Base-by-base conservation (phyloP, 2,113 vertebrate species). In the Vicugna pacos region DNA sequence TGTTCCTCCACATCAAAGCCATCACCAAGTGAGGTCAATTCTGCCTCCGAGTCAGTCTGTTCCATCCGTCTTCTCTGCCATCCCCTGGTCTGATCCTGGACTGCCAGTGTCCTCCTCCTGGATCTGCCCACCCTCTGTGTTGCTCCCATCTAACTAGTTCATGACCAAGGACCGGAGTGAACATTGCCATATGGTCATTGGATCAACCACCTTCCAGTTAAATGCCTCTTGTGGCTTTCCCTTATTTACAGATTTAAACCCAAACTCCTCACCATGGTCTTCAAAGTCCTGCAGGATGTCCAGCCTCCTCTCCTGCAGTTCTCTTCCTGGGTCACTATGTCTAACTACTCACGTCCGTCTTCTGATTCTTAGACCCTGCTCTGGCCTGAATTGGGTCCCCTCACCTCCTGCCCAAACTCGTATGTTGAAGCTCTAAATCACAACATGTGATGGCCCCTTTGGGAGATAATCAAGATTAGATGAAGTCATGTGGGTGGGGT, bases 151-250 rank as follows among this genome's bases (percentile, higher is more conserved):
- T 12, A 48, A 38, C 19, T 9, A 50, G 14, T 15, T 73, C 28
- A 14, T 82, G 48, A 4, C 32, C 50, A 50, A 38, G 69, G 69
- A 79, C 38, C 24, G 5, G 48, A 65, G 50, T 32, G 35, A 73
- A 13, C 54, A 3, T 15, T 24, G 28, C 62, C 7, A 0, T 48
- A 0, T 22, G 54, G 67, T n/a, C 79, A 26, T 0, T 42, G 67
- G 54, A 19, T 62, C 60, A 52, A 13, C 28, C 32, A 15, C 38
- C 54, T 56, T 86, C 20, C 56, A 42, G 56, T 50, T 50, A 35
- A 64, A n/a, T 10, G 32, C 14, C n/a, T 85, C 28, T 17, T 20
- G 17, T 35, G 54, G n/a, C 30, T 81, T 88, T 79, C 30, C 6
- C 26, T 70, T 48, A 17, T 17, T 20, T 58, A 70, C n/a, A 75